phyloP scores from a whole-genome alignment of 2,888 invertebrate genomes.

The Osmoderma eremita region DNA sequence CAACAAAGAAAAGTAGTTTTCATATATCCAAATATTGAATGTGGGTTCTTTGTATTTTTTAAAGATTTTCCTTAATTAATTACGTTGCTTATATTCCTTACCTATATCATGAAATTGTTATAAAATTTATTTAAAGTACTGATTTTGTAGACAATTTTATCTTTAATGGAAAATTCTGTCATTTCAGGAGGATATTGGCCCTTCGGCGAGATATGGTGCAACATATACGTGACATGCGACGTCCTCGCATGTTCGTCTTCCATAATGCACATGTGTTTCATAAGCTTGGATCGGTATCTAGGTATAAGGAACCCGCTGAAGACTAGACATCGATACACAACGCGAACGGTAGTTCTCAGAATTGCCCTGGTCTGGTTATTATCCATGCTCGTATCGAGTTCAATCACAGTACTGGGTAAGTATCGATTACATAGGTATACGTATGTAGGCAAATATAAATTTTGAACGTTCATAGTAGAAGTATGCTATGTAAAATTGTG shows the following conservation, averaged over 20 bases:
- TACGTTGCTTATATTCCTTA: too few relatives aligned
- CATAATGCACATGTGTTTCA: constrained; percentile 95
- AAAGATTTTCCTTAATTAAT: too few relatives aligned
- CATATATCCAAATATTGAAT: too few relatives aligned
- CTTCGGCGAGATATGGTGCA: constrained; percentile 91
- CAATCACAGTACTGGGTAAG: constrained; percentile 84
- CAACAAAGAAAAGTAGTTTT: too few relatives aligned
- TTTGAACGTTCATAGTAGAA: too few relatives aligned
- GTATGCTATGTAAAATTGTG: too few relatives aligned
- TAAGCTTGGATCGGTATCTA: constrained; percentile 87
- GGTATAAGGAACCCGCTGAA: constrained; percentile 90
- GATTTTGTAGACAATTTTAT: background rate
- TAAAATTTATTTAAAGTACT: too few relatives aligned
- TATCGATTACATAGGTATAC: too few relatives aligned
- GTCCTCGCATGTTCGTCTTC: constrained; percentile 95
- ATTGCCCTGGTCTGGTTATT: constrained; percentile 93
- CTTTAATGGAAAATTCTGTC: constrained; percentile 42
- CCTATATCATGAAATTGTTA: too few relatives aligned
- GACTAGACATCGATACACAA: constrained; percentile 85
- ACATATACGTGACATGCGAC: constrained; percentile 94
- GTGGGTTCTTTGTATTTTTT: too few relatives aligned
- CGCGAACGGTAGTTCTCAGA: constrained; percentile 84
- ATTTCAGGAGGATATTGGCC: constrained; percentile 87
- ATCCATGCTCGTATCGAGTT: constrained; percentile 88
- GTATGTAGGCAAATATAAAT: background rate